Conservation (phyloP, 2,797 vertebrate species). For the Thamnophis elegans region DNA sequence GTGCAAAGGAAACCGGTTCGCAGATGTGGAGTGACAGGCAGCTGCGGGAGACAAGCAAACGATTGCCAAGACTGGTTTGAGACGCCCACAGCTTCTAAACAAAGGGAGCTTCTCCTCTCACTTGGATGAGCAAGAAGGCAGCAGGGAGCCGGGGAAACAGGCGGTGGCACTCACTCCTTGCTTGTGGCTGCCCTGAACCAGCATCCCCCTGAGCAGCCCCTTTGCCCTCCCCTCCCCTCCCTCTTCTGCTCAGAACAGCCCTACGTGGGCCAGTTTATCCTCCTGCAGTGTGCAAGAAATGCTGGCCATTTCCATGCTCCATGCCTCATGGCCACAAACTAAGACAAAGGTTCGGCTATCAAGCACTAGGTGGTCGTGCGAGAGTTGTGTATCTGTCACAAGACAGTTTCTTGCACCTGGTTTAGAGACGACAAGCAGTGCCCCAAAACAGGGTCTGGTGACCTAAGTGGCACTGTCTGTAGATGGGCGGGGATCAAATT, state of each 20-base stretch:
- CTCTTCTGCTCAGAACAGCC: not conserved
- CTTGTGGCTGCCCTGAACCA: not conserved
- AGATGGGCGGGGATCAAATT: not conserved
- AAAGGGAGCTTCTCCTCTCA: conserved; percentile 27
- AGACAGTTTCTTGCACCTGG: not conserved
- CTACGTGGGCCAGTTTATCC: not conserved
- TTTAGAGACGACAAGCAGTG: not conserved
- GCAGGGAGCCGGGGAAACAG: not conserved
- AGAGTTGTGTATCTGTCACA: not conserved
- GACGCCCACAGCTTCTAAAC: conserved; percentile 45
- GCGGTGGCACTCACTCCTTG: not conserved
- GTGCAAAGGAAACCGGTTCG: conserved; percentile 43
- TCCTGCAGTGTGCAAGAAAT: not conserved
- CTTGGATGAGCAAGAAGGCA: conserved; percentile 3
- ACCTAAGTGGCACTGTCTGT: not conserved
- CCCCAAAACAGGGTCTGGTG: not conserved
- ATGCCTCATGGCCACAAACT: not conserved
- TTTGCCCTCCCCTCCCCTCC: not conserved
- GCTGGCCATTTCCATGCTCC: not conserved
- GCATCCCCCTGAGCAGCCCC: not conserved
- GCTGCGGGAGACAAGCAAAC: conserved; percentile 67
- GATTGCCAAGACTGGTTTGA: conserved; percentile 51
- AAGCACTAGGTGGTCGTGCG: not conserved
- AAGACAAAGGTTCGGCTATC: not conserved
- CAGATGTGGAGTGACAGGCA: conserved; percentile 66